Evolutionary conservation across 2,888 invertebrate genomes (phyloP).

Genomic region (Pristionchus entomophagus): DNA sequence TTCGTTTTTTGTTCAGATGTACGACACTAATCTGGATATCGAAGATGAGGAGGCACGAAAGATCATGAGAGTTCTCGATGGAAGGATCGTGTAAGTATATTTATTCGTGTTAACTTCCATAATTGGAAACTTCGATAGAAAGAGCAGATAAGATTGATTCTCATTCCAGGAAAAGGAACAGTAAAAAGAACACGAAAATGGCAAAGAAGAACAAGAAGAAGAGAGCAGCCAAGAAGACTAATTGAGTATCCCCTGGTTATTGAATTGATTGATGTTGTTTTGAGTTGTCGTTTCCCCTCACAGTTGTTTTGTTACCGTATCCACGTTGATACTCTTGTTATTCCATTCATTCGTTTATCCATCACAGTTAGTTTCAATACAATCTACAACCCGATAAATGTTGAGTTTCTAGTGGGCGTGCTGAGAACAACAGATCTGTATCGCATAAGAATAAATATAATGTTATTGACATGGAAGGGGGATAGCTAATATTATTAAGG

Average conservation of each 20-base stretch:
- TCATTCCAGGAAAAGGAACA: constrained; percentile 6
- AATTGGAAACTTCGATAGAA: too few species aligned
- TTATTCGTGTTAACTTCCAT: not conserved
- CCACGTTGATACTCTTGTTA: constrained; percentile 35
- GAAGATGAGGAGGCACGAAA: constrained; percentile 48
- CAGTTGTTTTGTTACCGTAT: constrained; percentile 47
- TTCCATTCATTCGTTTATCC: constrained; percentile 14
- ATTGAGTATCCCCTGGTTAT: not conserved
- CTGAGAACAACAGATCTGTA: constrained; percentile 25
- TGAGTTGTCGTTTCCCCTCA: constrained; percentile 35
- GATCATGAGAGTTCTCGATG: constrained; percentile 52
- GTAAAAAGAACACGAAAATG: constrained; percentile 38
- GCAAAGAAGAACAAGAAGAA: constrained; percentile 51
- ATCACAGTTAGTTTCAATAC: constrained; percentile 37
- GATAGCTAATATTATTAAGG: not conserved
- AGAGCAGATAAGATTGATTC: not conserved
- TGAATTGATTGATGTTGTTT: constrained; percentile 23
- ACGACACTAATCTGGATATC: constrained; percentile 50
- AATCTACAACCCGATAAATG: constrained; percentile 38
- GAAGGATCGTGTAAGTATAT: not conserved
- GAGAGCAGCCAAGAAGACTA: constrained; percentile 43
- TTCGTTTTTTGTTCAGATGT: constrained; percentile 36
- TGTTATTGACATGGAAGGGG: constrained; percentile 2
- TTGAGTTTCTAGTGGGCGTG: not conserved
- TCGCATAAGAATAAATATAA: not conserved